Percentiles rank a stretch among this genome's conserved stretches.
phyloP scores from a whole-genome alignment of 1,140 invertebrate genomes.

The Papilio aristodemus region DNA sequence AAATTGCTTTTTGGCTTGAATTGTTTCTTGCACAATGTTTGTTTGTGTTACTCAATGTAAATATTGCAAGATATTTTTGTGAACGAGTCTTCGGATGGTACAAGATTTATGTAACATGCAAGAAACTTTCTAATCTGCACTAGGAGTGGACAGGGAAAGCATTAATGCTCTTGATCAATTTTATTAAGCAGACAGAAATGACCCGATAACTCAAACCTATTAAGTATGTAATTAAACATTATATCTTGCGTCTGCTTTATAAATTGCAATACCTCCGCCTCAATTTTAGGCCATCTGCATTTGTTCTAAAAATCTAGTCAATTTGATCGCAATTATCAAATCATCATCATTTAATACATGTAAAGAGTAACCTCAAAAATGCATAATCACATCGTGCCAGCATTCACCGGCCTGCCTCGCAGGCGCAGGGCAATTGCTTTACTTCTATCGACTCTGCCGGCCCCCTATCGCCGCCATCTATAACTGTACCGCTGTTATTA shows the following conservation, averaged over 20 bases:
- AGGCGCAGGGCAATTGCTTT: conserved; percentile 34
- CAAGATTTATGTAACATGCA: background rate
- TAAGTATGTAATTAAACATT: too few species aligned
- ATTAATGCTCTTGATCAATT: too few species aligned
- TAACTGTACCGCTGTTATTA: conserved; percentile 75
- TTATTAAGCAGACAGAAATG: too few species aligned
- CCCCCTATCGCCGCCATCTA: conserved; percentile 58
- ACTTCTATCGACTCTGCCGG: conserved; percentile 37
- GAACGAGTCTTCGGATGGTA: background rate
- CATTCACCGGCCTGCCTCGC: background rate
- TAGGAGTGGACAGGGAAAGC: too few species aligned
- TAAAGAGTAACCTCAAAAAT: conserved; percentile 5
- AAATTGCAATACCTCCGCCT: background rate
- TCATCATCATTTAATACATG: background rate
- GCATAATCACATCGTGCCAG: conserved; percentile 1
- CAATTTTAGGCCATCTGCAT: background rate
- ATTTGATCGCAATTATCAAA: background rate
- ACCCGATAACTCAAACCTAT: too few species aligned
- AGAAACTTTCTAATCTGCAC: too few species aligned
- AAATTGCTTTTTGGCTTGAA: conserved; percentile 13
- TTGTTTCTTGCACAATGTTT: conserved; percentile 10
- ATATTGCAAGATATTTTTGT: background rate
- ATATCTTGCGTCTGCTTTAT: background rate
- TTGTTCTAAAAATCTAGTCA: background rate
- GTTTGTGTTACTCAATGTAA: background rate